These are phyloP conservation scores for Speoplatyrhinus poulsoni DNA, from an alignment of 2,113 vertebrate genomes.

Conservation along the genomic window DNA sequence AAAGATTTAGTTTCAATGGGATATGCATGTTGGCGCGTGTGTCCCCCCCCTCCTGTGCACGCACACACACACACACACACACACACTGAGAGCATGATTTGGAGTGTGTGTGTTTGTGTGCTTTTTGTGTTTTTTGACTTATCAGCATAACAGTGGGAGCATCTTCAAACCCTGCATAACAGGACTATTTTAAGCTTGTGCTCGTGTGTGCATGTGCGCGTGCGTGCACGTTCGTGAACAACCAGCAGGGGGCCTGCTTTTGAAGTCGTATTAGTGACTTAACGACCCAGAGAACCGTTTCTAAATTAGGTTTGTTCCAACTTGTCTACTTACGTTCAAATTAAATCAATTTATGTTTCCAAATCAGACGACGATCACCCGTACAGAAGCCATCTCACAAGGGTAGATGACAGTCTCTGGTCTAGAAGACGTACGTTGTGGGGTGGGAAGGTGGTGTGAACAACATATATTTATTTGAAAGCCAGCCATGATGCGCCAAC, in stretches of 20 bases:
- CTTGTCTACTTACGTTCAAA: neutral
- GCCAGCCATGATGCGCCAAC: too few species aligned
- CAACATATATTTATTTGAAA: too few species aligned
- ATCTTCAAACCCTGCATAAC: conserved; percentile 31
- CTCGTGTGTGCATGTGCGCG: neutral
- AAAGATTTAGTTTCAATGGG: too few species aligned
- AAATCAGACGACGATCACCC: neutral
- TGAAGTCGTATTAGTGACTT: neutral
- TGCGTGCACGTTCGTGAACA: conserved; percentile 6
- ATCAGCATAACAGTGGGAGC: neutral
- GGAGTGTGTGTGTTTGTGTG: neutral
- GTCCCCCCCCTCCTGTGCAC: neutral
- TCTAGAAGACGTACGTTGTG: too few species aligned
- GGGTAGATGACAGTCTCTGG: too few species aligned
- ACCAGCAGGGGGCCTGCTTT: neutral
- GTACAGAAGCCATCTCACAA: too few species aligned
- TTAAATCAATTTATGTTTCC: neutral
- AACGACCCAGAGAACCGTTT: neutral
- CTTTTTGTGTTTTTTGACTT: neutral
- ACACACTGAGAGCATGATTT: too few species aligned
- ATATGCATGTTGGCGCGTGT: too few species aligned
- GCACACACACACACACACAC: neutral
- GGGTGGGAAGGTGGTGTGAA: too few species aligned
- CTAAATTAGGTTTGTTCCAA: neutral
- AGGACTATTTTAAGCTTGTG: conserved; percentile 9